A percentile compares a stretch with the other conserved stretches of the same genome.
Evolutionary conservation across 2,113 vertebrate species (phyloP).

Genomic region (Rhabdomys dilectus): DNA sequence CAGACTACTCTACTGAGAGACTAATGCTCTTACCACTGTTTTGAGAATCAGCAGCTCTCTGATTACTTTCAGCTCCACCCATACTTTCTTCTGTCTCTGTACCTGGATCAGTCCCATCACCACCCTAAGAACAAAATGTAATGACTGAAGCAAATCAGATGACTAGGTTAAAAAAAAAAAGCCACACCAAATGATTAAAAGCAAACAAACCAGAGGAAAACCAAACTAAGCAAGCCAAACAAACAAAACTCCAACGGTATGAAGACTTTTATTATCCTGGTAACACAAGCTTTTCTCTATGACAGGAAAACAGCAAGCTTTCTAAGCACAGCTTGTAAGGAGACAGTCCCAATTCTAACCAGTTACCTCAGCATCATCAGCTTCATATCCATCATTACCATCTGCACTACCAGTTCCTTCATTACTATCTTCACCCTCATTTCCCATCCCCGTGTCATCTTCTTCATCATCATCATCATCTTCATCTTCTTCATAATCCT

Average conservation of each 20-base stretch:
- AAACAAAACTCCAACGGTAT: neutral
- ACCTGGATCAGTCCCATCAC: slow-evolving; percentile 94
- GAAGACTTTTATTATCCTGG: neutral
- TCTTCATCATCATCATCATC: slow-evolving; percentile 96
- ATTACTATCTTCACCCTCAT: slow-evolving; percentile 97
- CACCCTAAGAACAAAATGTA: slow-evolving; percentile 87
- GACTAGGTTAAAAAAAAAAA: neutral
- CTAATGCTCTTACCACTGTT: slow-evolving; percentile 89
- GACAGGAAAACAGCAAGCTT: neutral
- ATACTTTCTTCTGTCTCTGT: slow-evolving; percentile 98
- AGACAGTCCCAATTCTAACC: neutral
- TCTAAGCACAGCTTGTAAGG: slow-evolving; percentile 20
- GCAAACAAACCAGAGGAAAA: slow-evolving; percentile 5
- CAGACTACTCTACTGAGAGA: neutral
- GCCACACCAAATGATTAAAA: neutral
- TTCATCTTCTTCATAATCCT: slow-evolving; percentile 93
- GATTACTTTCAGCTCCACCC: slow-evolving; percentile 94
- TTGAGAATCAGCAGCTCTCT: slow-evolving; percentile 95
- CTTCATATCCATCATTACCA: slow-evolving; percentile 95
- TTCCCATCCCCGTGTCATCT: slow-evolving; percentile 95
- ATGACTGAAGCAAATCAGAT: slow-evolving; percentile 38
- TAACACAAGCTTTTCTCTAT: neutral
- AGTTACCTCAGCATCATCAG: slow-evolving; percentile 93
- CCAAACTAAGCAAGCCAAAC: neutral
- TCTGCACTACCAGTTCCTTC: slow-evolving; percentile 94